A percentile compares a stretch with the other conserved stretches of the same genome.
Conservation (phyloP, 2,113 vertebrate genomes). For the Coreoperca whiteheadi region DNA sequence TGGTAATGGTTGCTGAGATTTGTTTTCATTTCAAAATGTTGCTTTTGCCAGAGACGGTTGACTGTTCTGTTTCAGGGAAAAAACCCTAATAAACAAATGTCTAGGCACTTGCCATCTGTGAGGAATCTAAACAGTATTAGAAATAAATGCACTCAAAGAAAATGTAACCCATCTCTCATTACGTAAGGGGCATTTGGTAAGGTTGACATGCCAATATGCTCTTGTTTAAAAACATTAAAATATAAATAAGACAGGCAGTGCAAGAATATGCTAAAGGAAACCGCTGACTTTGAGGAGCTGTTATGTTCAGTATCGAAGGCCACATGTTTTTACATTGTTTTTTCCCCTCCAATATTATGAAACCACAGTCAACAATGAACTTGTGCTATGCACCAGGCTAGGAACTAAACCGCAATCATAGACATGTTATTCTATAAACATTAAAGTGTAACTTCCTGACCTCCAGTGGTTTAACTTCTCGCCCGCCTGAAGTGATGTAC, state of each 20-base stretch:
- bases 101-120: slow-evolving; percentile 20
- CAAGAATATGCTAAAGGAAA: neutral
- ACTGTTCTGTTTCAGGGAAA: neutral
- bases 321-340: neutral
- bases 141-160: neutral
- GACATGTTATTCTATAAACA: neutral
- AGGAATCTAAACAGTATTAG: neutral
- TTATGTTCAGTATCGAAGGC: neutral
- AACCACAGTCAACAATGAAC: neutral
- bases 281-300: neutral
- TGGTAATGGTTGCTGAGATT: neutral
- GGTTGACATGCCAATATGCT: slow-evolving; percentile 12
- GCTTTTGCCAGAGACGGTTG: neutral
- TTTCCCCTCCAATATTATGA: neutral
- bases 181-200: neutral
- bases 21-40: neutral
- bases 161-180: slow-evolving; percentile 3
- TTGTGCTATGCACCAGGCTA: neutral
- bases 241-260: neutral
- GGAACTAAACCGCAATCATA: neutral
- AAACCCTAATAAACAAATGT: slow-evolving; percentile 15
- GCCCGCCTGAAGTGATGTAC: neutral
- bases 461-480: neutral
- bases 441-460: neutral
- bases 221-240: neutral